These are phyloP conservation scores for Gracilinanus agilis DNA, from an alignment of 2,113 vertebrate genomes.

Conservation along the genomic window DNA sequence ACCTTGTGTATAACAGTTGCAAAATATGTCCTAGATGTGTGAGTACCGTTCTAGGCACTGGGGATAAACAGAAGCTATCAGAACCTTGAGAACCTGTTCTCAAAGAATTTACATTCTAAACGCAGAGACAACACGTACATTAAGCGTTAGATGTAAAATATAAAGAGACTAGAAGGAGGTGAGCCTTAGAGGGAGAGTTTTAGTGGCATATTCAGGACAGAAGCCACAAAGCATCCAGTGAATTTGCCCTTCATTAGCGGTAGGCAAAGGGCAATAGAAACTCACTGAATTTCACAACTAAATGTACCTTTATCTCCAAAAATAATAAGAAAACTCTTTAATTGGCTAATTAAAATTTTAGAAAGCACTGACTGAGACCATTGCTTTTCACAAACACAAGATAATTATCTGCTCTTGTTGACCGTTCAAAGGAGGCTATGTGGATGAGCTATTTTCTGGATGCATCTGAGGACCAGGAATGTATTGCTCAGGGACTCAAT, in stretches of 20 bases:
- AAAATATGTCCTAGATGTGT: not conserved
- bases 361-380: conserved; percentile 27
- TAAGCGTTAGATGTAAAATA: not conserved
- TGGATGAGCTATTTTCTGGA: not conserved
- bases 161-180: not conserved
- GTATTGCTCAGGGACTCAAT: not conserved
- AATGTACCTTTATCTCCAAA: conserved; percentile 22
- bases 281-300: not conserved
- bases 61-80: not conserved
- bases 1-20: not conserved
- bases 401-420: conserved; percentile 8
- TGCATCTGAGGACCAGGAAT: conserved; percentile 21
- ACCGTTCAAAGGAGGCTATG: not conserved
- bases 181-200: not conserved
- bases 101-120: not conserved
- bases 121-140: not conserved
- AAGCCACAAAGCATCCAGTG: not conserved
- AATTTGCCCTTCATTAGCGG: not conserved
- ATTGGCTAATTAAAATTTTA: conserved; percentile 42
- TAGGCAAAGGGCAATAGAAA: not conserved
- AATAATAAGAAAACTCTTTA: conserved; percentile 33
- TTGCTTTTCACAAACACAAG: conserved; percentile 51
- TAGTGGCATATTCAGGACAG: not conserved
- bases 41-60: not conserved
- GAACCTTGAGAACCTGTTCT: not conserved